Conservation (phyloP, 2,888 invertebrate genomes). For the Ariolimax columbianus region DNA sequence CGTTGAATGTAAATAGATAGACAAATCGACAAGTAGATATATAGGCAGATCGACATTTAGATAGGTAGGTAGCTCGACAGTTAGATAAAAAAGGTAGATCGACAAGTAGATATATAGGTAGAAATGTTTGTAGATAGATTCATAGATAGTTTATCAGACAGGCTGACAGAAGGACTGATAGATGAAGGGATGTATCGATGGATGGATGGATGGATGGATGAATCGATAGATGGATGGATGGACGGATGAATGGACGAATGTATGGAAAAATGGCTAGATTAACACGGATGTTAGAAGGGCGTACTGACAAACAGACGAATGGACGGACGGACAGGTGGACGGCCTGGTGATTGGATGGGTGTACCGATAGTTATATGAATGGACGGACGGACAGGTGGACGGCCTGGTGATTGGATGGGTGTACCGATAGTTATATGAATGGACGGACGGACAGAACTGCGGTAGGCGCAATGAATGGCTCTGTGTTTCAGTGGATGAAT, state of each 20-base stretch:
- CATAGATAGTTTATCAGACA: no score
- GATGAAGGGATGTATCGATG: no score
- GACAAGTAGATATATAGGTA: no score
- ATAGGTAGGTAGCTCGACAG: no score
- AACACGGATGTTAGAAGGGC: not conserved
- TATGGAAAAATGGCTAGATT: not conserved
- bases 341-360: not conserved
- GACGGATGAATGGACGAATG: not conserved
- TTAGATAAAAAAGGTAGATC: no score
- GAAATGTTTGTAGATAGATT: no score
- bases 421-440: not conserved
- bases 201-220: no score
- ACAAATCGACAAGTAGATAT: not conserved
- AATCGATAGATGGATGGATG: no score
- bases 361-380: not conserved
- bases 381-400: not conserved
- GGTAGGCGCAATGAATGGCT: no score
- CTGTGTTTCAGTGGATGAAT: no score
- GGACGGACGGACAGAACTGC: not conserved
- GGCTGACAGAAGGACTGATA: no score
- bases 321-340: not conserved
- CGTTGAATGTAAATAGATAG: no score
- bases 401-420: not conserved
- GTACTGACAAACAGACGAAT: not conserved
- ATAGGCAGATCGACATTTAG: not conserved